phyloP scores from a whole-genome alignment of 2,113 vertebrate species.

The Chinchilla lanigera region DNA sequence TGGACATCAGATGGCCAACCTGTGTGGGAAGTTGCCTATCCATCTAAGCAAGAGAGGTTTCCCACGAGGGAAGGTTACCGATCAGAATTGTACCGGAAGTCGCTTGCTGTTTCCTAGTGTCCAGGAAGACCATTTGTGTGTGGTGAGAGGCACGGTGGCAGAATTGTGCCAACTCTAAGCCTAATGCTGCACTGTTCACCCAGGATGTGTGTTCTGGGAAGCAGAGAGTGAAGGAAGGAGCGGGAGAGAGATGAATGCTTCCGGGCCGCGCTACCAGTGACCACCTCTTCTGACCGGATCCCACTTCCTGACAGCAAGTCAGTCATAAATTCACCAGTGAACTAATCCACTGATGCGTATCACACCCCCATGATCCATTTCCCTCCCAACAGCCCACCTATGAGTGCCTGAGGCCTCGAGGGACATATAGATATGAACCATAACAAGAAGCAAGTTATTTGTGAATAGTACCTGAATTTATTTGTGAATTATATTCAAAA shows the following conservation, averaged over 20 bases:
- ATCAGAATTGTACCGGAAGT: background rate
- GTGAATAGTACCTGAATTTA: background rate
- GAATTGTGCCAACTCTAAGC: fast-evolving
- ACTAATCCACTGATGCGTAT: background rate
- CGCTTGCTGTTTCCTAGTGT: background rate
- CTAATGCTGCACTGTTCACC: fast-evolving
- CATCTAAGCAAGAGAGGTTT: constrained; percentile 43
- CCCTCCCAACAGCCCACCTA: background rate
- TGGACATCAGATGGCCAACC: background rate
- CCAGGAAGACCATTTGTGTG: fast-evolving
- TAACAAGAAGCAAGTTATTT: background rate
- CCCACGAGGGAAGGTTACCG: background rate
- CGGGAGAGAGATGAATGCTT: background rate
- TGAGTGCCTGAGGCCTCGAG: background rate
- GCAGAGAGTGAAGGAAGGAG: background rate
- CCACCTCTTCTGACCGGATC: background rate
- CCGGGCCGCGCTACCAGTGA: background rate
- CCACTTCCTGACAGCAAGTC: background rate
- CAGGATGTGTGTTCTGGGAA: fast-evolving
- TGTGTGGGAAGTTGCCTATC: background rate
- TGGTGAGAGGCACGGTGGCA: background rate
- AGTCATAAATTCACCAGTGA: background rate
- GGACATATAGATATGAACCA: background rate
- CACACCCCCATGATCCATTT: background rate
- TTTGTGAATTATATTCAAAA: background rate